These are phyloP conservation scores for Periophthalmus magnuspinnatus DNA, from an alignment of 2,797 vertebrate species.

Conservation along the genomic window DNA sequence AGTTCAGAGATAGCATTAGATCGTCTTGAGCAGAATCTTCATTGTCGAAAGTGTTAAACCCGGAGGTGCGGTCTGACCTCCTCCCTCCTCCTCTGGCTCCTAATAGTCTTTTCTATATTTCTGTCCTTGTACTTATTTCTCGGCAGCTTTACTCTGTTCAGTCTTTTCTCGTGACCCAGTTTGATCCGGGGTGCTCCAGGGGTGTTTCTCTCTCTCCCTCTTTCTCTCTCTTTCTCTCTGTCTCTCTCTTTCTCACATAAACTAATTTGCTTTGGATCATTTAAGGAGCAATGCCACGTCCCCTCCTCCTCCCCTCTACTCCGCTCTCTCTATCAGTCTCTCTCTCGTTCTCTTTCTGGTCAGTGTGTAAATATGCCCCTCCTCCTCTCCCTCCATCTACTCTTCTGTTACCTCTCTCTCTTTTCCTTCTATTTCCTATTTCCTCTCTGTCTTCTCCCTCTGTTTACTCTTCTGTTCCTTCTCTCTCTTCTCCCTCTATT, in stretches of 20 bases:
- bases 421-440: background rate
- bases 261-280: constrained; percentile 71
- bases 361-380: background rate
- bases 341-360: background rate
- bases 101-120: constrained; percentile 6
- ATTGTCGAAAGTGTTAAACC: background rate
- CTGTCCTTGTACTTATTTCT: constrained; percentile 6
- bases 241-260: constrained; percentile 42
- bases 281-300: constrained; percentile 59
- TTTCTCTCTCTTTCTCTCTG: constrained; percentile 12
- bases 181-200: constrained; percentile 62
- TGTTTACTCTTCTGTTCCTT: background rate
- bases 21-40: too few relatives aligned
- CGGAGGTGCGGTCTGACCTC: background rate
- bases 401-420: background rate
- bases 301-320: background rate
- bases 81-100: background rate
- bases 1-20: too few relatives aligned
- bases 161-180: constrained; percentile 55
- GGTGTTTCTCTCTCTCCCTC: constrained; percentile 35
- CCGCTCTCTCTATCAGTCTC: background rate
- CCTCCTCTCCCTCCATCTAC: background rate
- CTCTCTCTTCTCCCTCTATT: background rate
- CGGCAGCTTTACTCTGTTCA: background rate
- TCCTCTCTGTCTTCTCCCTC: background rate